Conservation (phyloP, 2,888 invertebrate genomes). For the Crocallis elinguaria region DNA sequence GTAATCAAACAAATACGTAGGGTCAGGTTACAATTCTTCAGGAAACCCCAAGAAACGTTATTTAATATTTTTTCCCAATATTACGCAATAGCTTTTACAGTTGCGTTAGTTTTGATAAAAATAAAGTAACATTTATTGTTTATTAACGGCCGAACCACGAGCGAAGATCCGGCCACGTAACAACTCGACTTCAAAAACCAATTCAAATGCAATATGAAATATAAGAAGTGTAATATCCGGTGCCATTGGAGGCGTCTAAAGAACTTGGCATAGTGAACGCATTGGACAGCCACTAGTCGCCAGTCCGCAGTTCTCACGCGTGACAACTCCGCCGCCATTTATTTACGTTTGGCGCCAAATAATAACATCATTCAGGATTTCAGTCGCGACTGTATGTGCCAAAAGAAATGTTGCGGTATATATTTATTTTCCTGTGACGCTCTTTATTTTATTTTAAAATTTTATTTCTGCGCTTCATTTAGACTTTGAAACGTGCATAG, state of each 20-base stretch:
- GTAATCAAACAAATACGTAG: conserved; percentile 3
- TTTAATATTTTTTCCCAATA: conserved; percentile 30
- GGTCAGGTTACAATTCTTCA: conserved; percentile 26
- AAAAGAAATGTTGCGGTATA: conserved; percentile 56
- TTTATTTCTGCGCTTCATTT: conserved; percentile 1
- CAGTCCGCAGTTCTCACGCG: conserved; percentile 37
- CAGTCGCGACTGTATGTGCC: conserved; percentile 53
- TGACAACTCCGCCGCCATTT: conserved; percentile 64
- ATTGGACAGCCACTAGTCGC: conserved; percentile 21
- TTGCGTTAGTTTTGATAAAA: conserved; percentile 25
- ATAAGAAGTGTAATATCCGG: conserved; percentile 32
- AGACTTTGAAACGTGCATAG: not conserved
- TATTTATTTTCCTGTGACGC: conserved; percentile 51
- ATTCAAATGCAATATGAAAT: conserved; percentile 31
- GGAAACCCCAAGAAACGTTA: conserved; percentile 19
- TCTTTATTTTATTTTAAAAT: conserved; percentile 39
- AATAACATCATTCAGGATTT: conserved; percentile 56
- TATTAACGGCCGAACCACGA: conserved; percentile 16
- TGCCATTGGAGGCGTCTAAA: conserved; percentile 25
- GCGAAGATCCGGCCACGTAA: conserved; percentile 18
- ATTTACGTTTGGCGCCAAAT: conserved; percentile 80
- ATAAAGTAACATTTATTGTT: conserved; percentile 35
- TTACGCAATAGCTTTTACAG: conserved; percentile 32
- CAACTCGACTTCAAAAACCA: conserved; percentile 28
- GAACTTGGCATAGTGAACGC: conserved; percentile 41